Conservation (phyloP, 2,797 vertebrate genomes). For the Amblyopsis hoosieri region DNA sequence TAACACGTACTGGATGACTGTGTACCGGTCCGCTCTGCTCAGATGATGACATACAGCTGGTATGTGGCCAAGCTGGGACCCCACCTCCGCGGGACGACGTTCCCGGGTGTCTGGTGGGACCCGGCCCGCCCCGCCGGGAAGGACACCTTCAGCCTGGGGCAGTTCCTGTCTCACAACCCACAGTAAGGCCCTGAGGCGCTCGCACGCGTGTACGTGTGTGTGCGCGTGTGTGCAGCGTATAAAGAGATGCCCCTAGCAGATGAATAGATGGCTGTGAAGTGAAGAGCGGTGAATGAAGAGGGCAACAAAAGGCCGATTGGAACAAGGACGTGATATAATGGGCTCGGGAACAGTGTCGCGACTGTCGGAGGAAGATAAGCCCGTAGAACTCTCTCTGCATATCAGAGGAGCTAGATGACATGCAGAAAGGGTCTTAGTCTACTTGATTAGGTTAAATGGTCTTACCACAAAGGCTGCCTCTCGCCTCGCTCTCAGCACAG, state of each 20-base stretch:
- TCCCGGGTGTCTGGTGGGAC: constrained; percentile 90
- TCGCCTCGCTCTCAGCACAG: constrained; percentile 44
- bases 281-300: constrained; percentile 39
- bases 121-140: constrained; percentile 73
- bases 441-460: constrained; percentile 68
- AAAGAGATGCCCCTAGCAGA: constrained; percentile 31
- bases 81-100: constrained; percentile 85
- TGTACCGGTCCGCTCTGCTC: constrained; percentile 7
- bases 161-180: constrained; percentile 89
- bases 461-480: constrained; percentile 44
- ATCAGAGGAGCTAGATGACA: constrained; percentile 70
- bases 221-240: constrained; percentile 12
- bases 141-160: constrained; percentile 89
- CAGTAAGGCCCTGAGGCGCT: constrained; percentile 79
- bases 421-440: constrained; percentile 66
- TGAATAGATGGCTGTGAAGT: constrained; percentile 44
- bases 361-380: constrained; percentile 66
- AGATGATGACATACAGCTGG: constrained; percentile 99
- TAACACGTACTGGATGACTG: neutral
- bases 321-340: constrained; percentile 69
- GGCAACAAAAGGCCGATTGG: constrained; percentile 55
- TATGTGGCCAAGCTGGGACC: constrained; percentile 89
- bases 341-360: constrained; percentile 60
- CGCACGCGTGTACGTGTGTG: constrained; percentile 3
- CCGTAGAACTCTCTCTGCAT: constrained; percentile 46